Evolutionary conservation across 2,888 invertebrate species (phyloP), one percentile per base, ranked within the genome.

Genomic region (Andrena chrysosceles): DNA sequence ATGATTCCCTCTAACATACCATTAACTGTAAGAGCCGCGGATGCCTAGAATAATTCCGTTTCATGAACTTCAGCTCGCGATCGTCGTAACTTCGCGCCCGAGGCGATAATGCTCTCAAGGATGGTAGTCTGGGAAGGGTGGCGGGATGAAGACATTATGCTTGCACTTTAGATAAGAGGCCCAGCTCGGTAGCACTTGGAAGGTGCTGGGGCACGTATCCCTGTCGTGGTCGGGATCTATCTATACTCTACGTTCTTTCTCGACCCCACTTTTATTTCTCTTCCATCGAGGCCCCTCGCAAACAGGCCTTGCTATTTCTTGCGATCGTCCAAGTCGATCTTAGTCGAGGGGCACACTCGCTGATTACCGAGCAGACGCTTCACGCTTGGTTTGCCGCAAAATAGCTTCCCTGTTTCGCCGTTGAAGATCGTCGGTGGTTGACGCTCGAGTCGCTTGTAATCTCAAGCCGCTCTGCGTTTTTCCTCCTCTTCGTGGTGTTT

Each of bases 81-180:
- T 59, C 70, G 56, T 68, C 29, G 66, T 52, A 52, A 68, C 52
- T 75, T 63, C 64, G 62, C 68, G 63, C 54, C 5, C 16, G 26
- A 16, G 29, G 60, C 67, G 74, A 63, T 68, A 63, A 74, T 54
- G 69, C 59, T 59, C 23, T 26, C 3, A 7, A 1, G 62, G 77
- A 79, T 74, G 76, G 60, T 10, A 23, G 33, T 13, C 49, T 23
- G 35, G 60, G 13, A 59, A 33, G 52, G 48, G 31, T 49, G 73
- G 59, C 67, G 73, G 67, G 86, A 90, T 89, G 90, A 89, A 90
- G 86, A 90, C 86, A 90, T 90, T 89, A 90, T 78, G 85, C 85
- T 87, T 31, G 84, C 78, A 85, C 85, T 88, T 89, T 87, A 89
- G 89, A 90, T 90, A 90, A 90, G 84, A 74, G 62, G 59, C 60